phyloP scores from a whole-genome alignment of 2,797 vertebrate species.

The Onychomys arenicola region DNA sequence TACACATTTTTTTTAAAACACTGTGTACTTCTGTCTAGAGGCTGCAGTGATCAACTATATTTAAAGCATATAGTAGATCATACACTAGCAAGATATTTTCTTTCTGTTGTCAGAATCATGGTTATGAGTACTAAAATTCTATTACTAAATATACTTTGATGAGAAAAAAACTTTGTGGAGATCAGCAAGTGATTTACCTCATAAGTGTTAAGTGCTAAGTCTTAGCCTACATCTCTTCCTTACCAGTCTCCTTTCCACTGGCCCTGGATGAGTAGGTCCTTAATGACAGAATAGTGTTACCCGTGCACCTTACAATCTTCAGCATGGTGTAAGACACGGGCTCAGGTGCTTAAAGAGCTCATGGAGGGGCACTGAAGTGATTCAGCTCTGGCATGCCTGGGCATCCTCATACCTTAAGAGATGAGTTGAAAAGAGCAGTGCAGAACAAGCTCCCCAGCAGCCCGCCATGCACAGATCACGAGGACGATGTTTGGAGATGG shows the following conservation, averaged over 20 bases:
- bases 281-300: neutral
- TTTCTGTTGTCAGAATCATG: neutral
- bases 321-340: neutral
- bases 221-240: neutral
- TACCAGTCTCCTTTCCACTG: neutral
- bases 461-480: neutral
- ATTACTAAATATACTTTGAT: neutral
- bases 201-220: neutral
- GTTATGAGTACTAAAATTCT: neutral
- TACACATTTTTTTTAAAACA: neutral
- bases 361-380: neutral
- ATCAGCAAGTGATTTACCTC: neutral
- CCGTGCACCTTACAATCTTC: accelerated
- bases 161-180: neutral
- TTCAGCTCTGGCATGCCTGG: neutral
- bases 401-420: neutral
- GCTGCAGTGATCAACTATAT: accelerated
- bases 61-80: neutral
- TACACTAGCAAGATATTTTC: neutral
- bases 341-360: neutral
- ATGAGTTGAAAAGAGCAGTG: conserved; percentile 11
- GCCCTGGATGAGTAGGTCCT: neutral
- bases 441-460: neutral
- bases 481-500: neutral
- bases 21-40: neutral